These are phyloP conservation scores for Synergus gifuensis DNA, from an alignment of 2,888 invertebrate genomes.

Conservation along the genomic window DNA sequence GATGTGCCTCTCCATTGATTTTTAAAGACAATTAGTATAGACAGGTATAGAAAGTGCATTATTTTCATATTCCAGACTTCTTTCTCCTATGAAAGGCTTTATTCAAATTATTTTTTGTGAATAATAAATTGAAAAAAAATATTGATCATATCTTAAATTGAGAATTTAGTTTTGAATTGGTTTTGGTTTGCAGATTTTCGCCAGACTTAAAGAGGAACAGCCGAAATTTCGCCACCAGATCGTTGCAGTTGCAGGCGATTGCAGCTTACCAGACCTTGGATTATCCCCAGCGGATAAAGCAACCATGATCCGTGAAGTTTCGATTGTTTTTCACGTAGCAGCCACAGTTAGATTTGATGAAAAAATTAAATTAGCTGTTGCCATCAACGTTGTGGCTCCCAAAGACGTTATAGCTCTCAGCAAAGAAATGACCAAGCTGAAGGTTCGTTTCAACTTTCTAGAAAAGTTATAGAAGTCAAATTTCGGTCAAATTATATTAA, in stretches of 20 bases:
- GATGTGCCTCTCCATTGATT: background rate
- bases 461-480: constrained; percentile 16
- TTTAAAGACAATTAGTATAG: background rate
- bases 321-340: constrained; percentile 81
- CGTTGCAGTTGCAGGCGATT: constrained; percentile 81
- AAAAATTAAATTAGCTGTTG: constrained; percentile 84
- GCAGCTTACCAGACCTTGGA: constrained; percentile 81
- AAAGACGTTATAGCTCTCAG: constrained; percentile 83
- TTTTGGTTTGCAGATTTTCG: constrained; percentile 79
- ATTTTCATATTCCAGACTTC: background rate
- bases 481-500: too few species aligned
- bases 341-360: constrained; percentile 86
- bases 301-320: constrained; percentile 79
- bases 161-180: background rate
- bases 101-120: background rate
- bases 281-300: constrained; percentile 80
- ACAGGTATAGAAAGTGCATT: background rate
- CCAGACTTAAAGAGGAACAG: constrained; percentile 79
- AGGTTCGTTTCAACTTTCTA: constrained; percentile 74
- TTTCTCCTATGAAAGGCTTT: background rate
- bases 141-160: background rate
- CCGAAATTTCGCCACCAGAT: constrained; percentile 83
- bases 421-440: constrained; percentile 82
- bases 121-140: background rate
- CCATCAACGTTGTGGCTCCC: constrained; percentile 86